Evolutionary conservation across 2,113 vertebrate genomes (phyloP), one percentile per base, ranked within the genome.

Genomic region (Petrocephalus microphthalmus): DNA sequence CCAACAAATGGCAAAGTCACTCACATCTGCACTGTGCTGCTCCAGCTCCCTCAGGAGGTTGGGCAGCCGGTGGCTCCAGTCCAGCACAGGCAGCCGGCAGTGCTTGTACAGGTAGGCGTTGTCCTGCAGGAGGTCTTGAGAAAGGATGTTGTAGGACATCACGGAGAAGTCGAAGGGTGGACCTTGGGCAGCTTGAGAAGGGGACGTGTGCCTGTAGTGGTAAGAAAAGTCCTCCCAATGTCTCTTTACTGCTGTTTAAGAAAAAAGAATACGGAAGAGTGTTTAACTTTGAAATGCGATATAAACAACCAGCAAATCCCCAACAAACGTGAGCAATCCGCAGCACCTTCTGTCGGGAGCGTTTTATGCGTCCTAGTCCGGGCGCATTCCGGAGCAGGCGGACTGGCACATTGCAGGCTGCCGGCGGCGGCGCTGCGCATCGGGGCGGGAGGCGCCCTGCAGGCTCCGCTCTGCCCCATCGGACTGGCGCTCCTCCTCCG

Each of bases 91-190:
- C 1, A 95, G 94, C 74, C 92, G 90, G 90, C 98, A 99, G 93
- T 99, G 98, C 83, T 56, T 95, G 91, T 99, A 99, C 88, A 99
- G 95, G 90, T 98, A 96, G 2, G 91, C 91, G 87, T 99, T 99
- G 92, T 96, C 96, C 90, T 96, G 95, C 91, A 99, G 93, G 81
- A 99, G 95, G 84, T 97, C 95, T 93, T 99, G 98, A 0, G 98
- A 97, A 90, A 99, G 96, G 91, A 99, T 98, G 90, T 99, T 99
- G 94, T 99, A 99, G 78, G 97, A 97, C 96, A 99, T 96, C 85
- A 99, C 96, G 0, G 97, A 96, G 91, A 99, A 99, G 92, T 99
- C 97, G 92, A 98, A 98, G 2, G 90, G 91, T 88, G 90, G 4
- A 74, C 89, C 91, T 82, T 60, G 91, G 37, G 90, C 89, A 83